These are phyloP conservation scores for Numenius arquata DNA, from an alignment of 2,113 vertebrate genomes.

Conservation along the genomic window DNA sequence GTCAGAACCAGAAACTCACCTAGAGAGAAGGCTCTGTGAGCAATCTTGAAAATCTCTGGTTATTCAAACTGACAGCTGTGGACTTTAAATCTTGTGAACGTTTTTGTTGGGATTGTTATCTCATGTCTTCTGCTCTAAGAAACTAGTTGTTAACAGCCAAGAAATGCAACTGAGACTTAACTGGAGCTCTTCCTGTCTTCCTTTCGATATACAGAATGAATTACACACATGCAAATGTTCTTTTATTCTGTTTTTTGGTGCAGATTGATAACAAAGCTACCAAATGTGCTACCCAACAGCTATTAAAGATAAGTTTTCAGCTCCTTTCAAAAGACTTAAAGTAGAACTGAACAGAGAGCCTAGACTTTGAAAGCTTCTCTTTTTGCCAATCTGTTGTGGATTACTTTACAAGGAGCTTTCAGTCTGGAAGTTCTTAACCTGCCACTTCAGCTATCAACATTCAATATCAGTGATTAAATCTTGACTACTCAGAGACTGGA, in stretches of 20 bases:
- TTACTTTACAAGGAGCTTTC: conserved; percentile 3
- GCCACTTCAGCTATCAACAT: conserved; percentile 7
- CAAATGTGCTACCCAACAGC: background rate
- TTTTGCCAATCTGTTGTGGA: background rate
- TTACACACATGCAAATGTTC: background rate
- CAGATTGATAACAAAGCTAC: background rate
- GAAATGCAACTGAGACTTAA: background rate
- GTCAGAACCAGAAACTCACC: background rate
- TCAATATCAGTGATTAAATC: conserved; percentile 37
- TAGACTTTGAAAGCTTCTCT: background rate
- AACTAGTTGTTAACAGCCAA: background rate
- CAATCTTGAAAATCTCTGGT: background rate
- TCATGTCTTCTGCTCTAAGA: background rate
- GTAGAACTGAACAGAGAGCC: background rate
- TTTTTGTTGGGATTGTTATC: background rate
- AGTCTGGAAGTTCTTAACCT: conserved; percentile 13
- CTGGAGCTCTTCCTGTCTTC: background rate
- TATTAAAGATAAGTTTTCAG: background rate
- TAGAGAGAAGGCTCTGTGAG: background rate
- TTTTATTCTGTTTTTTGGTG: background rate
- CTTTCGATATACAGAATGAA: background rate
- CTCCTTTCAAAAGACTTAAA: background rate
- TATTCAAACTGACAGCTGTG: background rate
- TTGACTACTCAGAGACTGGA: background rate
- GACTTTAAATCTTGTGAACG: background rate